A percentile compares a stretch with the other conserved stretches of the same genome.
phyloP scores from a whole-genome alignment of 2,113 vertebrate genomes.

The Corydoras sp. region DNA sequence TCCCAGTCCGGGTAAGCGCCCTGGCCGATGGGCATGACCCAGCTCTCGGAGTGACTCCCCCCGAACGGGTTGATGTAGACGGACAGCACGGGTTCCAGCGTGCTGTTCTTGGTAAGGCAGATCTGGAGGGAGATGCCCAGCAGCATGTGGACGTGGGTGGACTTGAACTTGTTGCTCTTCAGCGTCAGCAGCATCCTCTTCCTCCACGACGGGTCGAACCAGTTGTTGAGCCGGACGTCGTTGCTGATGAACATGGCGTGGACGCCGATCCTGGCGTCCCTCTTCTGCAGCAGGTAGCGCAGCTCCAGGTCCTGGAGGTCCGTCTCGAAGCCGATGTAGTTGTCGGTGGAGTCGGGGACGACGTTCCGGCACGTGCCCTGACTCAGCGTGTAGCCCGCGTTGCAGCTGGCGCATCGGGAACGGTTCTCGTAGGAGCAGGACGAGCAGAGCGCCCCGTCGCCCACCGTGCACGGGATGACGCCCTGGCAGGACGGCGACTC shows the following conservation, averaged over 20 bases:
- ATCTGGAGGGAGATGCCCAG: constrained; percentile 74
- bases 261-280: constrained; percentile 65
- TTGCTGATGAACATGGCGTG: constrained; percentile 78
- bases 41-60: constrained; percentile 75
- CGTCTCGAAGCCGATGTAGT: constrained; percentile 74
- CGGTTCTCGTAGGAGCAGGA: constrained; percentile 73
- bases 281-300: constrained; percentile 68
- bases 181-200: constrained; percentile 76
- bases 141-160: constrained; percentile 75
- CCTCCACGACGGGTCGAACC: constrained; percentile 77
- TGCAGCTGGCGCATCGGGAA: constrained; percentile 70
- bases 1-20: constrained; percentile 74
- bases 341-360: constrained; percentile 73
- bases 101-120: constrained; percentile 77
- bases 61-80: constrained; percentile 76
- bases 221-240: constrained; percentile 71
- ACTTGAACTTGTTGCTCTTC: constrained; percentile 77
- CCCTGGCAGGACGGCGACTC: constrained; percentile 68
- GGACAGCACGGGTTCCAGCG: constrained; percentile 70
- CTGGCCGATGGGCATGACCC: constrained; percentile 76
- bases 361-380: constrained; percentile 69
- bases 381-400: constrained; percentile 70
- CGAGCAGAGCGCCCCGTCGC: constrained; percentile 63
- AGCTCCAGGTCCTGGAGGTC: constrained; percentile 73
- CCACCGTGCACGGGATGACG: constrained; percentile 66